A percentile compares a stretch with the other conserved stretches of the same genome.
phyloP scores from a whole-genome alignment of 53 echinoderm and acorn worm species.

The Pentamera pediparva region DNA sequence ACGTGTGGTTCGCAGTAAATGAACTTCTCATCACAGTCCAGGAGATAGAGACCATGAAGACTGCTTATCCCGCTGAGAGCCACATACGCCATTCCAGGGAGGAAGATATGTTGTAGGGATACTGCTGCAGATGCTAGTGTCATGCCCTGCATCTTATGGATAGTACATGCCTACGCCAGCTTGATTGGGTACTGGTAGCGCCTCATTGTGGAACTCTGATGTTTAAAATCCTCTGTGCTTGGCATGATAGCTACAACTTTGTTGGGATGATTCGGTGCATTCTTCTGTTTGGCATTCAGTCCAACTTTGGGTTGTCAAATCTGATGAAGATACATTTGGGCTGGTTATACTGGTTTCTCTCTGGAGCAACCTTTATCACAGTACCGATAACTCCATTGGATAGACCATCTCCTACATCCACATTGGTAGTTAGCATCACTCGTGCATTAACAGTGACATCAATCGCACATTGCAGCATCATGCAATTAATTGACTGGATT shows the following conservation, averaged over 20 bases:
- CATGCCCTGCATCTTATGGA: conserved; percentile 28
- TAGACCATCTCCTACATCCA: conserved; percentile 32
- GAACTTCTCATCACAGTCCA: conserved; percentile 11
- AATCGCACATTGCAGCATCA: too few relatives aligned
- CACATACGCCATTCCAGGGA: too few relatives aligned
- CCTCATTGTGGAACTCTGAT: background rate
- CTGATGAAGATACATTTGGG: conserved; percentile 4
- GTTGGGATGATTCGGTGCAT: background rate
- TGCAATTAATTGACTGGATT: too few relatives aligned
- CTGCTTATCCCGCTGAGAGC: too few relatives aligned
- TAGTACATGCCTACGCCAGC: conserved; percentile 17
- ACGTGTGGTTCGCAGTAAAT: conserved; percentile 13
- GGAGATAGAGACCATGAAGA: conserved; percentile 11
- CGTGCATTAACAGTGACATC: conserved; percentile 19
- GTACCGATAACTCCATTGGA: conserved; percentile 24
- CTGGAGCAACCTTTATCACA: background rate
- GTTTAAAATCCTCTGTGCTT: background rate
- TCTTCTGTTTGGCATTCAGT: too few relatives aligned
- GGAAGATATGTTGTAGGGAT: background rate
- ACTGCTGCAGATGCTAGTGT: background rate
- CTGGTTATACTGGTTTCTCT: background rate
- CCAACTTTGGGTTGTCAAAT: conserved; percentile 14
- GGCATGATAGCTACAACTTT: too few relatives aligned
- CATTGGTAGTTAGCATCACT: conserved; percentile 16
- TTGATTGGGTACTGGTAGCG: conserved; percentile 12